Conservation (phyloP, 2,888 invertebrate species). For the Coenonympha glycerion region DNA sequence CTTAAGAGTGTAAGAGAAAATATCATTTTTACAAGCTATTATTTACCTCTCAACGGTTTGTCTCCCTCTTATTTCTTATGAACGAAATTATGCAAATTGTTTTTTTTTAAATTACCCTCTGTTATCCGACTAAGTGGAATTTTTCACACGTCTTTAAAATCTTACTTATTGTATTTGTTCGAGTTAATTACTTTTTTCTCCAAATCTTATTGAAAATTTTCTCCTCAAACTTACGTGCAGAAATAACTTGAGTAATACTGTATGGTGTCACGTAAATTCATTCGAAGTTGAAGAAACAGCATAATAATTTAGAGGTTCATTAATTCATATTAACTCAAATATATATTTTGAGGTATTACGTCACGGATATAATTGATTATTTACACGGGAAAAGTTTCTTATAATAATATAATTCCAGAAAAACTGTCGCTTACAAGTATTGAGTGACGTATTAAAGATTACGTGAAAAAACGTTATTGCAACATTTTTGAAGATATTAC, state of each 20-base stretch:
- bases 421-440: constrained; percentile 33
- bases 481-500: neutral
- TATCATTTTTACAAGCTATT: constrained; percentile 4
- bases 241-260: too few relatives aligned
- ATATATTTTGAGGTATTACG: constrained; percentile 4
- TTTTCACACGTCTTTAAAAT: neutral
- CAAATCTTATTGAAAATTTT: too few relatives aligned
- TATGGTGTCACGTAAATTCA: too few relatives aligned
- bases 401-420: constrained; percentile 43
- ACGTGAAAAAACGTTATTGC: constrained; percentile 24
- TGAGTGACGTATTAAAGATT: constrained; percentile 34
- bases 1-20: constrained; percentile 2
- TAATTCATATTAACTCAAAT: too few relatives aligned
- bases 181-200: too few relatives aligned
- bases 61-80: neutral
- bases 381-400: constrained; percentile 42
- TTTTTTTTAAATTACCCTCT: neutral
- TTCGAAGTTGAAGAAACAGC: neutral
- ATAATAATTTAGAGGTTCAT: too few relatives aligned
- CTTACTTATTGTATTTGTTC: neutral
- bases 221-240: too few relatives aligned
- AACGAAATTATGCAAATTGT: neutral
- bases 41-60: neutral
- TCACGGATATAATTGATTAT: constrained; percentile 45
- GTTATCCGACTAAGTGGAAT: neutral